Evolutionary conservation across 2,113 vertebrate genomes (phyloP).

Genomic region (Microcebus ravelobensis): DNA sequence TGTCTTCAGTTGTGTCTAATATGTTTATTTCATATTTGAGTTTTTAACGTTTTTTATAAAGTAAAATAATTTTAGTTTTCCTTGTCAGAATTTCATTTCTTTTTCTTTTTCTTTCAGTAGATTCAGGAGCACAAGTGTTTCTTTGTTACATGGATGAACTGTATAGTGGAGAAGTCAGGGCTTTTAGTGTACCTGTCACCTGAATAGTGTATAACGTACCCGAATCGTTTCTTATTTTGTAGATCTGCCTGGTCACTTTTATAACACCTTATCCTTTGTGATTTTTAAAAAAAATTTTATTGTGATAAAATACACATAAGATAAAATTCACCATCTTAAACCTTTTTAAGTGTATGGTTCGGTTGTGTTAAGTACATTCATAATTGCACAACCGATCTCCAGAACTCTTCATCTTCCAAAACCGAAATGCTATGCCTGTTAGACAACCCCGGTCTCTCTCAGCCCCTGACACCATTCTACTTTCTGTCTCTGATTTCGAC

Average conservation of each 20-base stretch:
- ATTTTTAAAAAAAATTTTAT: neutral
- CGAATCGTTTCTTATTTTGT: neutral
- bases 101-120: neutral
- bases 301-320: neutral
- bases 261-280: neutral
- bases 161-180: too few relatives aligned
- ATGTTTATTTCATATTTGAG: neutral
- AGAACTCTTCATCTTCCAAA: neutral
- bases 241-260: neutral
- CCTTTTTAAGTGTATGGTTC: neutral
- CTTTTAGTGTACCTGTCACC: too few relatives aligned
- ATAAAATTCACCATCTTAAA: neutral
- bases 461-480: neutral
- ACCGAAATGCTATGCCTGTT: neutral
- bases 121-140: too few relatives aligned
- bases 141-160: too few relatives aligned
- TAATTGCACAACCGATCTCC: neutral
- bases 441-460: neutral
- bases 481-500: neutral
- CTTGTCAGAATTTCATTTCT: neutral
- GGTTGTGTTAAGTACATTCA: neutral
- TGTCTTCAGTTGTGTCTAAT: neutral
- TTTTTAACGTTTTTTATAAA: neutral
- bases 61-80: neutral
- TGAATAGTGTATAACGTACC: too few relatives aligned